These are phyloP conservation scores for Rhynchomys soricoides DNA, from an alignment of 2,113 vertebrate genomes.

Conservation along the genomic window DNA sequence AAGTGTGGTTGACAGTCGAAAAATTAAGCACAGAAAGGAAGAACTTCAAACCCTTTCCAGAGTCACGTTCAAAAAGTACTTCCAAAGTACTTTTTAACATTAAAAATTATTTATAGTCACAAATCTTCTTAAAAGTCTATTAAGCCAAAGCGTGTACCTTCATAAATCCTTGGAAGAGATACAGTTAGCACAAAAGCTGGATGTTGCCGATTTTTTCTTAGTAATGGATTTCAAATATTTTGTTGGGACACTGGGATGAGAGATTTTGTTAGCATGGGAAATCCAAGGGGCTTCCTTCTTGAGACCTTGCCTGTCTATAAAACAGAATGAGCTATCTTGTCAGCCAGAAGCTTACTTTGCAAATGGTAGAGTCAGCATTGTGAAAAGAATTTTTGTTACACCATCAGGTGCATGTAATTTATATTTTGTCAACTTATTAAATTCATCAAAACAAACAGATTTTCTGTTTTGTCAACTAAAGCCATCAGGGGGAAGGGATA, in stretches of 20 bases:
- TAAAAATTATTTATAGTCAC: not conserved
- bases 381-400: conserved; percentile 50
- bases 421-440: conserved; percentile 63
- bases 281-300: not conserved
- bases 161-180: conserved; percentile 16
- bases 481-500: conserved; percentile 30
- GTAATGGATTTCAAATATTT: conserved; percentile 49
- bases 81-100: conserved; percentile 4
- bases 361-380: not conserved
- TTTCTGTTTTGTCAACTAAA: conserved; percentile 72
- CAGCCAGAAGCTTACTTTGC: conserved; percentile 31
- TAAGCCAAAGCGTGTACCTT: conserved; percentile 29
- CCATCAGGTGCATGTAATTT: conserved; percentile 59
- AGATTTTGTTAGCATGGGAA: not conserved
- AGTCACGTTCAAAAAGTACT: not conserved
- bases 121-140: conserved; percentile 15
- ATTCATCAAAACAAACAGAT: conserved; percentile 71
- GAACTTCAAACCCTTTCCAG: conserved; percentile 39
- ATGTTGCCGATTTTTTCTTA: not conserved
- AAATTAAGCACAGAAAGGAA: not conserved
- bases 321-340: not conserved
- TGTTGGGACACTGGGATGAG: conserved; percentile 38
- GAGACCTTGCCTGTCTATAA: not conserved
- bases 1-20: conserved; percentile 48
- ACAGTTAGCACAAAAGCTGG: not conserved